phyloP scores from a whole-genome alignment of 92 coral and sea anemone species.

The Zoanthus sansibaricus region DNA sequence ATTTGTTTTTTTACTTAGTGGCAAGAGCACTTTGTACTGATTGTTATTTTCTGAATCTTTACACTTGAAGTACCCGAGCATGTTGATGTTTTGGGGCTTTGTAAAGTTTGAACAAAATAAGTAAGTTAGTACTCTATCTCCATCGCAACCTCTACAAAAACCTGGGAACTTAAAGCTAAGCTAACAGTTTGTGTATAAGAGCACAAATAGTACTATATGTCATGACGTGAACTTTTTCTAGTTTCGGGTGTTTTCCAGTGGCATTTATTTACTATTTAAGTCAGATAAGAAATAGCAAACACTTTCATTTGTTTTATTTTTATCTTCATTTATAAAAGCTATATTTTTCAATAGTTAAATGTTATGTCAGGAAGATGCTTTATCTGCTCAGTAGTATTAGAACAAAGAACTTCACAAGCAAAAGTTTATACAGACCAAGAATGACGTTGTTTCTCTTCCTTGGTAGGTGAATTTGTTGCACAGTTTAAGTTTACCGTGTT shows the following conservation, averaged over 20 bases:
- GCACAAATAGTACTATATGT: not conserved
- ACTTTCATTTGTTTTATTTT: too few species aligned
- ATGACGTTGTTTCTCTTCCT: not conserved
- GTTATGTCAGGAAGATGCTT: too few species aligned
- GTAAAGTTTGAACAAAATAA: constrained; percentile 6
- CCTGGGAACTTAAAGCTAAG: constrained; percentile 19
- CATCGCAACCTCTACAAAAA: not conserved
- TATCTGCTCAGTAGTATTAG: too few species aligned
- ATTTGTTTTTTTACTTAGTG: constrained; percentile 20
- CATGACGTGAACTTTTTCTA: constrained; percentile 15
- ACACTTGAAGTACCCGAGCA: not conserved
- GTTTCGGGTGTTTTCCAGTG: not conserved
- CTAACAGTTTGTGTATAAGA: not conserved
- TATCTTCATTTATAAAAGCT: too few species aligned
- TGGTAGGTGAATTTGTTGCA: constrained; percentile 94
- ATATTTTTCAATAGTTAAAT: too few species aligned
- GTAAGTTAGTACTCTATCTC: constrained; percentile 8
- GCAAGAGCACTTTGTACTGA: constrained; percentile 19
- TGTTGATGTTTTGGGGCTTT: not conserved
- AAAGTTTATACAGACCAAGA: too few species aligned
- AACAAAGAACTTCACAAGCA: too few species aligned
- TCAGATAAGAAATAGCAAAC: too few species aligned
- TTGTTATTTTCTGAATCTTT: constrained; percentile 20
- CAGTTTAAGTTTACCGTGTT: constrained; percentile 96
- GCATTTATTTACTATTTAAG: too few species aligned